Evolutionary conservation across 2,797 vertebrate species (phyloP).

Genomic region (Enteromius unitaeniatus): DNA sequence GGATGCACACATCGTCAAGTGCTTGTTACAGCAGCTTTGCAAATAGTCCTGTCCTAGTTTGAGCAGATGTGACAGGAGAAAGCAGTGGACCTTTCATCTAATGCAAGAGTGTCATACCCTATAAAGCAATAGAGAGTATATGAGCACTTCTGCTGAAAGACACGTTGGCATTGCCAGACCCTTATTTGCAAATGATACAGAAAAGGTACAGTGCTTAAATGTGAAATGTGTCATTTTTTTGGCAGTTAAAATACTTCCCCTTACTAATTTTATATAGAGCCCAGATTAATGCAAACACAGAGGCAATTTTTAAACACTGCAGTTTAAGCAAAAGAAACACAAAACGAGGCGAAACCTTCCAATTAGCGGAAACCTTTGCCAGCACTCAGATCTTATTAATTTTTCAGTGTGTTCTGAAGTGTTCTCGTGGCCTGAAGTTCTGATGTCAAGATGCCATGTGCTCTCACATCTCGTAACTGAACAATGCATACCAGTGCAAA

Average conservation of each 20-base stretch:
- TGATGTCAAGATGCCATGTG: background rate
- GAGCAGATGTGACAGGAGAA: slow-evolving; percentile 7
- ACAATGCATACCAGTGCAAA: background rate
- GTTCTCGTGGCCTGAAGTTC: background rate
- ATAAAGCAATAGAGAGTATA: background rate
- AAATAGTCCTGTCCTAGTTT: slow-evolving; percentile 16
- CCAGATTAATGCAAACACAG: background rate
- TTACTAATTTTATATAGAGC: background rate
- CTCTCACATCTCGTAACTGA: background rate
- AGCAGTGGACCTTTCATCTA: background rate
- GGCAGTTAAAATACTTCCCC: background rate
- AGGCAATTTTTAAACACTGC: background rate
- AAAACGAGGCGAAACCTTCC: background rate
- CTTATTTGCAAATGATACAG: background rate
- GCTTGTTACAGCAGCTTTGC: slow-evolving; percentile 19
- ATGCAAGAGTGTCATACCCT: background rate
- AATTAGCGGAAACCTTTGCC: background rate
- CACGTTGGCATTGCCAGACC: background rate
- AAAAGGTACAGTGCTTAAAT: background rate
- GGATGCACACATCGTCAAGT: background rate
- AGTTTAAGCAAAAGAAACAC: background rate
- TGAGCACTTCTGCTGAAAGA: background rate
- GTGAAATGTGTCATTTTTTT: background rate
- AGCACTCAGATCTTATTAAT: background rate
- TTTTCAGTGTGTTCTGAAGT: background rate